phyloP scores from a whole-genome alignment of 2,888 invertebrate genomes.

The Carabus problematicus region DNA sequence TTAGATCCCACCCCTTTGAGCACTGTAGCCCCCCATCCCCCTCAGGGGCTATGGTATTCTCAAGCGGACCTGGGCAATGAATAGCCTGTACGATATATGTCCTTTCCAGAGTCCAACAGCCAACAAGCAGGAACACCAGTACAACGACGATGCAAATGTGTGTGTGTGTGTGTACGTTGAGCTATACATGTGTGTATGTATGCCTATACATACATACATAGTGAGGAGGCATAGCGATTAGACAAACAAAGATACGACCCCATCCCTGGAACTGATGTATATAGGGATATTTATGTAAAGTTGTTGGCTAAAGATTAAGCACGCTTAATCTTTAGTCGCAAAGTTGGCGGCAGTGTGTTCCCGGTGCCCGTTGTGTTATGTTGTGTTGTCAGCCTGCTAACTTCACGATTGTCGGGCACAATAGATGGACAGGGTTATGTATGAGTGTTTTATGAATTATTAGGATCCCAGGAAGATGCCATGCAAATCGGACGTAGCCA shows the following conservation, averaged over 20 bases:
- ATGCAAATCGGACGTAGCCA: neutral
- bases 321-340: constrained; percentile 55
- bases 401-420: neutral
- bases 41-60: constrained; percentile 29
- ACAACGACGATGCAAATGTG: neutral
- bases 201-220: constrained; percentile 14
- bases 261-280: constrained; percentile 50
- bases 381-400: too few species aligned
- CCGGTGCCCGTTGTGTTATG: too few species aligned
- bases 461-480: neutral
- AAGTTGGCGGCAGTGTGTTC: constrained; percentile 47
- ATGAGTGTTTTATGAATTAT: constrained; percentile 11
- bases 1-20: constrained; percentile 34
- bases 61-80: constrained; percentile 36
- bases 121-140: neutral
- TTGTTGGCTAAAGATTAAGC: constrained; percentile 57
- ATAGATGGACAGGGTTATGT: constrained; percentile 7
- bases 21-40: neutral
- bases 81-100: constrained; percentile 39
- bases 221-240: constrained; percentile 51
- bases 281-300: constrained; percentile 58
- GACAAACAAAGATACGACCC: constrained; percentile 56
- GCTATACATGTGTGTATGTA: too few species aligned
- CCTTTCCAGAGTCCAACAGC: constrained; percentile 4
- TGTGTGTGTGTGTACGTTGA: neutral